Evolutionary conservation across 2,888 invertebrate genomes (phyloP).

Genomic region (Clitarchus hookeri): DNA sequence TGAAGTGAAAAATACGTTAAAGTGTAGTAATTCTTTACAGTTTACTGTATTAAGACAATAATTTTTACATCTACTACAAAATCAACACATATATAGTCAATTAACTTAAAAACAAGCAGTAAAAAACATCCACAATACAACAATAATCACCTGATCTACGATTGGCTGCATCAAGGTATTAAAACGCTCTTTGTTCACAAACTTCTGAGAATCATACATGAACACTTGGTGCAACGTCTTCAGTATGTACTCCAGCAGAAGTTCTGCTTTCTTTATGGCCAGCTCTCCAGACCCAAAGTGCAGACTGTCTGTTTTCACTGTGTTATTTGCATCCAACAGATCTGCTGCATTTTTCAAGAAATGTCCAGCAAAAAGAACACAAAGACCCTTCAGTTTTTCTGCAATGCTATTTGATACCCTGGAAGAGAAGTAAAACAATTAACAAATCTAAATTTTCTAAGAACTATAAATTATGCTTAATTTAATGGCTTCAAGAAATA

Average conservation of each 20-base stretch:
- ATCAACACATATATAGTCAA: too few species aligned
- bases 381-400: conserved; percentile 81
- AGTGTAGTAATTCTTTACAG: too few species aligned
- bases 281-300: conserved; percentile 55
- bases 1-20: too few species aligned
- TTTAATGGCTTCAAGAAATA: too few species aligned
- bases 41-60: too few species aligned
- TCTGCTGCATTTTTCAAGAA: conserved; percentile 80
- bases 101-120: too few species aligned
- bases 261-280: conserved; percentile 61
- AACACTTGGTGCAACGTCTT: conserved; percentile 78
- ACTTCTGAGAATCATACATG: conserved; percentile 79
- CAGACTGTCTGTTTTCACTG: conserved; percentile 57
- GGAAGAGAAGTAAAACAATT: conserved; percentile 49
- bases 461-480: too few species aligned
- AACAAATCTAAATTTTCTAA: too few species aligned
- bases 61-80: too few species aligned
- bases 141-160: conserved; percentile 72
- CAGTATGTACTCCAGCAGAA: conserved; percentile 72
- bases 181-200: conserved; percentile 83
- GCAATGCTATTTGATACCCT: conserved; percentile 78
- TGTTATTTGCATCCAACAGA: conserved; percentile 72
- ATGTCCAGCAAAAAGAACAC: conserved; percentile 87
- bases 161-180: conserved; percentile 83
- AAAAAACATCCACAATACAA: not conserved